Evolutionary conservation across 2,113 vertebrate genomes (phyloP), one percentile per base, ranked within the genome.

Genomic region (Rafetus swinhoei): DNA sequence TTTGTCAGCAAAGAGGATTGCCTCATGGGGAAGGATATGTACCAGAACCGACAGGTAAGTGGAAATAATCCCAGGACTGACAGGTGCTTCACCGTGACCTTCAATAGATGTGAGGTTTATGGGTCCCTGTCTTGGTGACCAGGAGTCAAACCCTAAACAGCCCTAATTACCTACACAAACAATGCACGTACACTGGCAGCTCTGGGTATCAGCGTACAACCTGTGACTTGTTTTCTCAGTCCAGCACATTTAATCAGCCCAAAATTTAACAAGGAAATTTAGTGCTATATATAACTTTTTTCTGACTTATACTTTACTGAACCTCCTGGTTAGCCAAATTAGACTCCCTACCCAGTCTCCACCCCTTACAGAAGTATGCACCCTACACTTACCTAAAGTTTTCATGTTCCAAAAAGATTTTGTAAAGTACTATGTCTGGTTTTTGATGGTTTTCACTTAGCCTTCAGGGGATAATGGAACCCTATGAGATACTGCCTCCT

Each of bases 1-100:
- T 96, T 98, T 85, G 84, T 98, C 81, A 96, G 97, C 89, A 93
- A 94, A 93, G 97, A 98, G 82, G 98, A 98, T 54, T 99, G 99
- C 91, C 96, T 99, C 57, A 89, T 85, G 62, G 98, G 99, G 1
- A 54, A 90, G 0, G 97, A 98, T 91, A 96, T 91, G 7, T 99
- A 98, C 92, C 98, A 98, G 81, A 98, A 99, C 97, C 98, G 98
- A 95, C 98, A 99, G 99, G 99, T 99, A 93, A 45, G 8, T 29
- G 55, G 39, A 32, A 52, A 1, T 57, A 16, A 21, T 22, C 45
- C 62, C 56, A 1, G 1, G 19, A 50, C 15, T 2, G 80, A 52
- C 45, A 32, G 32, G 22, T 60, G 12, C 74, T 85, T 39, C 87
- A 22, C 24, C 21, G 29, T 2, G 6, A 55, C 35, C 55, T 74